Conservation (phyloP, 2,888 invertebrate species). For the Branchellion lobata region DNA sequence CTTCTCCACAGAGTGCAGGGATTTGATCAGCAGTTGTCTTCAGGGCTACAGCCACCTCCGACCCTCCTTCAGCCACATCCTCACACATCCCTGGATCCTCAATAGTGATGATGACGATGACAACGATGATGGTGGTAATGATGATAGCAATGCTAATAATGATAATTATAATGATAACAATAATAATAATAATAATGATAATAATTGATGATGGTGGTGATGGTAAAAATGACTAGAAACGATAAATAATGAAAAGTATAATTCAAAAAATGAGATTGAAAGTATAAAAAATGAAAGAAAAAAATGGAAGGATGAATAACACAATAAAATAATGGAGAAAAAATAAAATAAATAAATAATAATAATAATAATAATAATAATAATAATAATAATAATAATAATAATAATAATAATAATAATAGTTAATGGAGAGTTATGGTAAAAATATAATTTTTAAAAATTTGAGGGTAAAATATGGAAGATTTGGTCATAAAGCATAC, state of each 20-base stretch:
- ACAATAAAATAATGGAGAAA: too few relatives aligned
- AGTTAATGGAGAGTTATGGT: too few relatives aligned
- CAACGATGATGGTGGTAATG: neutral
- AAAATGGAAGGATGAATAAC: too few relatives aligned
- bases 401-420: too few relatives aligned
- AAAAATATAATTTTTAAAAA: too few relatives aligned
- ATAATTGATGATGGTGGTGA: constrained; percentile 37
- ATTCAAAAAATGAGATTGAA: neutral
- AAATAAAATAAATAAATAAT: too few relatives aligned
- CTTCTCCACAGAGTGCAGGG: neutral
- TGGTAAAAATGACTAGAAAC: constrained; percentile 25
- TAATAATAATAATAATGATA: constrained; percentile 31
- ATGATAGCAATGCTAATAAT: neutral
- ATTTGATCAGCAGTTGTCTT: neutral
- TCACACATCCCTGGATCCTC: neutral
- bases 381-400: too few relatives aligned
- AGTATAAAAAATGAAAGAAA: neutral
- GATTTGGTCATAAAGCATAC: too few relatives aligned
- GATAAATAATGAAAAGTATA: neutral
- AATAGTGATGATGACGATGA: constrained; percentile 9
- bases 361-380: too few relatives aligned
- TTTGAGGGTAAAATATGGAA: too few relatives aligned
- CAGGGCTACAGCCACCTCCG: neutral
- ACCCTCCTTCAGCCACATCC: neutral
- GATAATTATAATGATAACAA: constrained; percentile 19